phyloP scores from a whole-genome alignment of 2,797 vertebrate species.

The Chelon labrosus region DNA sequence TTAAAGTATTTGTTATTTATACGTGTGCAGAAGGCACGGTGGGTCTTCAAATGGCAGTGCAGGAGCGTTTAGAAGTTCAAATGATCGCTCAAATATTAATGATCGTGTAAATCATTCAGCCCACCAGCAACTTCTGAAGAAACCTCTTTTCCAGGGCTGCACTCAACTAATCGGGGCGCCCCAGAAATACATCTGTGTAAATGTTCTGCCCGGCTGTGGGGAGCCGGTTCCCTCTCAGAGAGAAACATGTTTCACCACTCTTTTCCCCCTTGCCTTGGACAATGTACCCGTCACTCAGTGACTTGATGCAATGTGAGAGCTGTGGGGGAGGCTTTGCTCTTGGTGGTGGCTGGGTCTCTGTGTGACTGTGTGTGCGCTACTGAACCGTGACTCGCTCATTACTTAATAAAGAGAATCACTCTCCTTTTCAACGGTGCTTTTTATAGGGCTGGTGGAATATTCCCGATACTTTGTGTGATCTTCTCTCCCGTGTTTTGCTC shows the following conservation, averaged over 20 bases:
- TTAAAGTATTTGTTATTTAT: slow-evolving; percentile 11
- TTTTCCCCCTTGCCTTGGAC: slow-evolving; percentile 75
- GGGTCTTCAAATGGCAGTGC: slow-evolving; percentile 27
- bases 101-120: slow-evolving; percentile 70
- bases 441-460: slow-evolving; percentile 68
- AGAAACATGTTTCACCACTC: slow-evolving; percentile 78
- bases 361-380: slow-evolving; percentile 62
- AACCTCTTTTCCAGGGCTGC: slow-evolving; percentile 53
- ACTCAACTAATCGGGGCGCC: slow-evolving; percentile 48
- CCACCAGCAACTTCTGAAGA: slow-evolving; percentile 53
- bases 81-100: slow-evolving; percentile 69
- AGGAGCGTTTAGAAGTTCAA: slow-evolving; percentile 71
- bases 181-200: slow-evolving; percentile 59
- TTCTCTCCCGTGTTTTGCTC: neutral
- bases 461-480: slow-evolving; percentile 48
- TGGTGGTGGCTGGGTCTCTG: slow-evolving; percentile 53
- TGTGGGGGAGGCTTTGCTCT: slow-evolving; percentile 50
- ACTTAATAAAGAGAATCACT: slow-evolving; percentile 76
- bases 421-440: slow-evolving; percentile 69
- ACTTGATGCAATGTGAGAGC: slow-evolving; percentile 82
- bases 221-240: slow-evolving; percentile 55
- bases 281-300: slow-evolving; percentile 79
- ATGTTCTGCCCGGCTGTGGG: slow-evolving; percentile 41
- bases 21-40: slow-evolving; percentile 8
- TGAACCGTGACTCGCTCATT: slow-evolving; percentile 75